Evolutionary conservation across 1,140 invertebrate species (phyloP).

Genomic region (Lutraria rhynchaena): DNA sequence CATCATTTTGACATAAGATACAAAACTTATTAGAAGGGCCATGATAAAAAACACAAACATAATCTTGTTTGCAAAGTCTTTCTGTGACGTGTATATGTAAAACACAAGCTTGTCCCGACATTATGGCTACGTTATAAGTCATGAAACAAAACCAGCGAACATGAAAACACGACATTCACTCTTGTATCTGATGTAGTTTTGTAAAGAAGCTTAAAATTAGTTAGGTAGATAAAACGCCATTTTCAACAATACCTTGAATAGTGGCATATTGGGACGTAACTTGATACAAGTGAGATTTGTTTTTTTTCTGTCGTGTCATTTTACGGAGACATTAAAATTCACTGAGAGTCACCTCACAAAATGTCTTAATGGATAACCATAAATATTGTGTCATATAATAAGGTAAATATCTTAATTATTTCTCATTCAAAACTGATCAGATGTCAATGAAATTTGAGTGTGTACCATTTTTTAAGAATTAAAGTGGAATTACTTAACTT

Average conservation of each 20-base stretch:
- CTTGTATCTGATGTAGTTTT: slow-evolving; percentile 4
- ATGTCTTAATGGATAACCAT: too few species aligned
- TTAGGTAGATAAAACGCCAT: background rate
- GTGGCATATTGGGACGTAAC: too few species aligned
- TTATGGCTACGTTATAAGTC: slow-evolving; percentile 29
- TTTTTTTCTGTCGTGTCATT: too few species aligned
- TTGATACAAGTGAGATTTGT: too few species aligned
- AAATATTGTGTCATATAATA: too few species aligned
- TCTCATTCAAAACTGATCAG: too few species aligned
- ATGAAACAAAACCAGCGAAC: slow-evolving; percentile 29
- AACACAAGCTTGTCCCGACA: slow-evolving; percentile 35
- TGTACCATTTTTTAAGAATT: too few species aligned
- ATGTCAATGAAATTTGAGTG: too few species aligned
- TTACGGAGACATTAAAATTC: too few species aligned
- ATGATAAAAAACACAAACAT: slow-evolving; percentile 28
- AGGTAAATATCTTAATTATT: too few species aligned
- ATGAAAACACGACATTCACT: slow-evolving; percentile 17
- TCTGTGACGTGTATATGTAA: slow-evolving; percentile 35
- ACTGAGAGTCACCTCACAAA: too few species aligned
- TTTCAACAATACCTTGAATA: slow-evolving; percentile 28
- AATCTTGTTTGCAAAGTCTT: slow-evolving; percentile 33
- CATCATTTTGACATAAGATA: slow-evolving; percentile 36
- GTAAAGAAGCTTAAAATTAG: slow-evolving; percentile 9
- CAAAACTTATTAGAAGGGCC: slow-evolving; percentile 12
- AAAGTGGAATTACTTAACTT: too few species aligned